phyloP scores from a whole-genome alignment of 2,888 invertebrate species.

The Melinopterus prodromus region DNA sequence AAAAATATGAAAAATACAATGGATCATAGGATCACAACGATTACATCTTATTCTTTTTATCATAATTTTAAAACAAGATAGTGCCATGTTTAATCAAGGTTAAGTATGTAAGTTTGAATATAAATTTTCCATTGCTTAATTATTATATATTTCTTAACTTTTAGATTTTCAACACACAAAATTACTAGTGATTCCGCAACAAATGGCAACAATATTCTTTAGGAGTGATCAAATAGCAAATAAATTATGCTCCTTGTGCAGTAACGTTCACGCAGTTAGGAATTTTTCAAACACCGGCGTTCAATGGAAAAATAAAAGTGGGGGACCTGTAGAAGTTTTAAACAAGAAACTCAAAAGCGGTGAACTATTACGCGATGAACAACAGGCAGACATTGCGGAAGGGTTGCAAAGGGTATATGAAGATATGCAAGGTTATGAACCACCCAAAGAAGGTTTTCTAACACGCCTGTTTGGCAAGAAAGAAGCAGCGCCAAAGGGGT shows the following conservation, averaged over 20 bases:
- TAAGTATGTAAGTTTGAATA: not conserved
- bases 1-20: not conserved
- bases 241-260: conserved; percentile 11
- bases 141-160: not conserved
- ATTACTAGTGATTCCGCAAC: not conserved
- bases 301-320: conserved; percentile 6
- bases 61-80: not conserved
- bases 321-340: conserved; percentile 38
- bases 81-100: not conserved
- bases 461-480: conserved; percentile 50
- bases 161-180: not conserved
- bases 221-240: conserved; percentile 5
- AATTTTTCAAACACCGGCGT: not conserved
- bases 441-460: conserved; percentile 61
- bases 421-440: conserved; percentile 68
- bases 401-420: conserved; percentile 75
- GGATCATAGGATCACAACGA: not conserved
- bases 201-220: conserved; percentile 24
- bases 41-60: not conserved
- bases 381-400: conserved; percentile 76
- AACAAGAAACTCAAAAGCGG: conserved; percentile 65
- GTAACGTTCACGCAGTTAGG: not conserved
- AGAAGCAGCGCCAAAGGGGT: conserved; percentile 72
- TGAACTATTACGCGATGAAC: conserved; percentile 71
- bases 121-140: not conserved